These are phyloP conservation scores for Sarotherodon lohbergeri DNA, from an alignment of 2,113 vertebrate species.

Conservation along the genomic window DNA sequence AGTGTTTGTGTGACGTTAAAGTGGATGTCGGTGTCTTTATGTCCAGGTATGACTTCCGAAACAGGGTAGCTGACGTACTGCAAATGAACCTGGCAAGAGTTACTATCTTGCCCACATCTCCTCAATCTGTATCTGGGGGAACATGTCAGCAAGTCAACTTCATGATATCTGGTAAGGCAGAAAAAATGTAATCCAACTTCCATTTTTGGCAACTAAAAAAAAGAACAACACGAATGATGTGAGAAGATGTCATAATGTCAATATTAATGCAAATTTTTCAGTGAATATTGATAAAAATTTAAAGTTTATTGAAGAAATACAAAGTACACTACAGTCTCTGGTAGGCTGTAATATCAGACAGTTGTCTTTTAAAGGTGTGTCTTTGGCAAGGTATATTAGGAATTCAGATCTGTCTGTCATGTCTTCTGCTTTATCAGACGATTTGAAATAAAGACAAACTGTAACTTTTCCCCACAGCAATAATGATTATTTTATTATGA, in stretches of 20 bases:
- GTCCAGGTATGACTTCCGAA: conserved; percentile 70
- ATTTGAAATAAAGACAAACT: neutral
- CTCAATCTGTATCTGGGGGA: neutral
- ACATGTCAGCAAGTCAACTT: conserved; percentile 63
- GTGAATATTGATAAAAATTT: neutral
- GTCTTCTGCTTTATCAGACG: neutral
- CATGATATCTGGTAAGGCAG: conserved; percentile 64
- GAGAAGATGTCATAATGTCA: neutral
- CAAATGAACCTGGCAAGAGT: conserved; percentile 34
- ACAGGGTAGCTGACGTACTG: conserved; percentile 59
- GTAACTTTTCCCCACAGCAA: neutral
- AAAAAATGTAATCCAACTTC: neutral
- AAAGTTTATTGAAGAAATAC: neutral
- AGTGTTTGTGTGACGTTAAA: neutral
- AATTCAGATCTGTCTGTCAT: neutral
- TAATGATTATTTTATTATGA: neutral
- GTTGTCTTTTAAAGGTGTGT: neutral
- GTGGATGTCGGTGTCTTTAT: neutral
- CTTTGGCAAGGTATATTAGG: neutral
- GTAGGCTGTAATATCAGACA: neutral
- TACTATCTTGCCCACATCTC: conserved; percentile 60
- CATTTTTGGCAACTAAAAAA: neutral
- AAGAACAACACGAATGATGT: neutral
- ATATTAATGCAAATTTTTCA: neutral
- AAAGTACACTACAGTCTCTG: neutral